These are phyloP conservation scores for Siniperca knerii DNA, from an alignment of 2,113 vertebrate genomes.

Conservation along the genomic window DNA sequence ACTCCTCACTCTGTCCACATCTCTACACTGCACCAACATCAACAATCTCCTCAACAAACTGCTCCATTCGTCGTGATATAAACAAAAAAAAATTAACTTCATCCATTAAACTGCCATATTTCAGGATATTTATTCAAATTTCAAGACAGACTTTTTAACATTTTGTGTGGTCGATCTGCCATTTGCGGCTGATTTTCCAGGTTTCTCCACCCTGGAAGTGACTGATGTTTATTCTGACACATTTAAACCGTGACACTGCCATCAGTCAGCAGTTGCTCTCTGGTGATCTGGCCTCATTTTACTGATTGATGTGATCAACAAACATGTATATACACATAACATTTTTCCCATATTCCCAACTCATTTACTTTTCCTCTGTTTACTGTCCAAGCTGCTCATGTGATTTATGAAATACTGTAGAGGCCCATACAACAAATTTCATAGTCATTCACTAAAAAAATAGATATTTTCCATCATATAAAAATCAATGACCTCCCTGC, in stretches of 20 bases:
- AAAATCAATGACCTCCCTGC: neutral
- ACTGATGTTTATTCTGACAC: constrained; percentile 36
- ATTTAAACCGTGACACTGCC: constrained; percentile 27
- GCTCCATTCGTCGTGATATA: neutral
- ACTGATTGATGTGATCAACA: constrained; percentile 46
- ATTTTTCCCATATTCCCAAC: neutral
- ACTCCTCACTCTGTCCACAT: neutral
- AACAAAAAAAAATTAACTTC: neutral
- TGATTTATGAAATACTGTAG: constrained; percentile 16
- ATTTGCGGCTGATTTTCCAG: neutral
- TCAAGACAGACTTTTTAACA: neutral
- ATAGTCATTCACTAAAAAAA: neutral
- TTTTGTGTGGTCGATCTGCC: too few relatives aligned
- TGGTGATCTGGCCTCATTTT: constrained; percentile 50
- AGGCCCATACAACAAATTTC: neutral
- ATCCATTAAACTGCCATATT: neutral
- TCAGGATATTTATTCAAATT: neutral
- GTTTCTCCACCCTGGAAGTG: neutral
- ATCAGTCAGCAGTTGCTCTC: constrained; percentile 54
- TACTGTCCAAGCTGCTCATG: neutral
- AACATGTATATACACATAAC: neutral
- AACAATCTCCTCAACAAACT: neutral
- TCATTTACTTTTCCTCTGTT: constrained; percentile 1
- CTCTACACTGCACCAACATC: neutral
- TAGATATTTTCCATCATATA: neutral